A percentile compares a stretch with the other conserved stretches of the same genome.
phyloP scores from a whole-genome alignment of 2,888 invertebrate genomes.

The Nephrotoma flavescens region DNA sequence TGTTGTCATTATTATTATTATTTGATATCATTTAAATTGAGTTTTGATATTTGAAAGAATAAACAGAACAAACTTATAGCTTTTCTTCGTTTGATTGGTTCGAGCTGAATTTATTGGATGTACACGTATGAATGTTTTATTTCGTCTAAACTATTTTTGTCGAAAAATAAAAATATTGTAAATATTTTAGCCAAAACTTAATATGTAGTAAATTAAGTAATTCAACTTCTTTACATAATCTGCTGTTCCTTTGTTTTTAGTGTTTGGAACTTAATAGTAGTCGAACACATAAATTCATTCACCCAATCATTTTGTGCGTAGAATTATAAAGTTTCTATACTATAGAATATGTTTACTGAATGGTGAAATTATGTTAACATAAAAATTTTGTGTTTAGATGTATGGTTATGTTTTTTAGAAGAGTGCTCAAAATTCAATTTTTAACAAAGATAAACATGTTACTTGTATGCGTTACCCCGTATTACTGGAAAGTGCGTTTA shows the following conservation, averaged over 20 bases:
- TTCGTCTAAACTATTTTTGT: not conserved
- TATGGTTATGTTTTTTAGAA: not conserved
- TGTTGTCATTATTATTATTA: not conserved
- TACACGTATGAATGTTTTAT: not conserved
- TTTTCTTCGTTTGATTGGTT: not conserved
- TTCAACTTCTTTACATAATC: not conserved
- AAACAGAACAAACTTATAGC: not conserved
- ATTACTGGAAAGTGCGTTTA: no score
- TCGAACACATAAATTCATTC: not conserved
- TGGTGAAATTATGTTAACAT: not conserved
- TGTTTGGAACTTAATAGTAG: not conserved
- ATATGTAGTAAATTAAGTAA: not conserved
- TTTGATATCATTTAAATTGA: not conserved
- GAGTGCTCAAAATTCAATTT: no score
- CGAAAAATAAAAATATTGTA: not conserved
- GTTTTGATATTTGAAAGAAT: not conserved
- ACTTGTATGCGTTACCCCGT: no score
- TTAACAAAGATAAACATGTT: no score
- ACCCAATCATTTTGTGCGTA: not conserved
- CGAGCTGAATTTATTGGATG: not conserved
- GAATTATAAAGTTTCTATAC: no score
- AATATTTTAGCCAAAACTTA: not conserved
- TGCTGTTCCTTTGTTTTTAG: no score
- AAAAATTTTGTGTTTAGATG: not conserved
- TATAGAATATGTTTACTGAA: not conserved